A percentile compares a stretch with the other conserved stretches of the same genome.
Evolutionary conservation across 2,888 invertebrate species (phyloP).

Genomic region (Stenodera caucasica): DNA sequence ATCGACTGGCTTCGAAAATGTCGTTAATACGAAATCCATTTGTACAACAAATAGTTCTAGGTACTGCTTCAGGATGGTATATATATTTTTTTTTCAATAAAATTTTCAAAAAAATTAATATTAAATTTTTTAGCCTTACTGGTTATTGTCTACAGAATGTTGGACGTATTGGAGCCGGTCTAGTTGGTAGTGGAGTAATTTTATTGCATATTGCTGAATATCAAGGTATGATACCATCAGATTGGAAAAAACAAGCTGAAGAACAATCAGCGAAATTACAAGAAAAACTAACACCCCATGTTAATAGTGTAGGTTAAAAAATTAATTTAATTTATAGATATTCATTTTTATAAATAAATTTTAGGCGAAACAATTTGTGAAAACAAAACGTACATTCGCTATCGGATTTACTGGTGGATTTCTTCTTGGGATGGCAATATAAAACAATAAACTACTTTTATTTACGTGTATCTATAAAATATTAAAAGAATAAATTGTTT

Average conservation of each 20-base stretch:
- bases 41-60: neutral
- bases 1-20: too few relatives aligned
- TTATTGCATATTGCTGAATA: slow-evolving; percentile 17
- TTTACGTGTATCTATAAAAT: neutral
- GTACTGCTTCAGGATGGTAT: neutral
- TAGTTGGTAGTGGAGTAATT: slow-evolving; percentile 18
- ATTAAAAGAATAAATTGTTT: slow-evolving; percentile 1
- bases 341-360: neutral
- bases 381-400: slow-evolving; percentile 17
- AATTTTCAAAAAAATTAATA: neutral
- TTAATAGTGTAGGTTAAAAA: slow-evolving; percentile 10
- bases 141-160: slow-evolving; percentile 13
- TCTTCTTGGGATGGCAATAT: slow-evolving; percentile 19
- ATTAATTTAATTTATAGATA: neutral
- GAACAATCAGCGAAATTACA: slow-evolving; percentile 12
- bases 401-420: slow-evolving; percentile 25
- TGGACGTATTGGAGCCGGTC: slow-evolving; percentile 12
- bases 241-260: slow-evolving; percentile 13
- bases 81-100: neutral
- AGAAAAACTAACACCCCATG: slow-evolving; percentile 9
- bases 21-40: neutral
- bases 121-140: slow-evolving; percentile 12
- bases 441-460: slow-evolving; percentile 3
- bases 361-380: slow-evolving; percentile 16
- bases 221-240: slow-evolving; percentile 16